phyloP scores from a whole-genome alignment of 1,140 invertebrate genomes.

The Artemia franciscana region DNA sequence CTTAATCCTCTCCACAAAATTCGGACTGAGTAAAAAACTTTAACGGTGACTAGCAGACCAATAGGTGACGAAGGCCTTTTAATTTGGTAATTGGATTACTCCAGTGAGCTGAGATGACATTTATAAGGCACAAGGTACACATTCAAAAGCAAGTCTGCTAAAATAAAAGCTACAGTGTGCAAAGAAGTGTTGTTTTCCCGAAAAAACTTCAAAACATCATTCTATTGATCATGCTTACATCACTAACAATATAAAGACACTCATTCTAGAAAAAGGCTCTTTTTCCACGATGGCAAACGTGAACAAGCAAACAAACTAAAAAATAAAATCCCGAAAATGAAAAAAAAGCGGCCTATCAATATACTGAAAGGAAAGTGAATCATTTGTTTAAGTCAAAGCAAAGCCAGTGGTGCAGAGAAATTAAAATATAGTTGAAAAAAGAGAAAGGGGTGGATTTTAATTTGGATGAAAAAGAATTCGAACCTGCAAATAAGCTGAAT shows the following conservation, averaged over 20 bases:
- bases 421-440: background rate
- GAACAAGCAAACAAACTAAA: background rate
- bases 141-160: too few relatives aligned
- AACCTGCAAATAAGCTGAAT: too few relatives aligned
- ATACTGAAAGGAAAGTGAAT: background rate
- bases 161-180: too few relatives aligned
- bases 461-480: too few relatives aligned
- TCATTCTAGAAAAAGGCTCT: background rate
- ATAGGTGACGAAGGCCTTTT: background rate
- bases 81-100: too few relatives aligned
- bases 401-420: background rate
- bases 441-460: background rate
- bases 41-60: background rate
- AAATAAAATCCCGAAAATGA: background rate
- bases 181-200: too few relatives aligned
- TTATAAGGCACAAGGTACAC: too few relatives aligned
- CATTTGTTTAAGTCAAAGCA: background rate
- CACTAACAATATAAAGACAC: background rate
- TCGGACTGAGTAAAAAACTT: background rate
- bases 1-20: background rate
- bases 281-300: background rate
- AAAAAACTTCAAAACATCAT: background rate
- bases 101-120: too few relatives aligned
- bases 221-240: background rate
- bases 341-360: background rate